These are phyloP conservation scores for Idaea biselata DNA, from an alignment of 2,888 invertebrate species.

Conservation along the genomic window DNA sequence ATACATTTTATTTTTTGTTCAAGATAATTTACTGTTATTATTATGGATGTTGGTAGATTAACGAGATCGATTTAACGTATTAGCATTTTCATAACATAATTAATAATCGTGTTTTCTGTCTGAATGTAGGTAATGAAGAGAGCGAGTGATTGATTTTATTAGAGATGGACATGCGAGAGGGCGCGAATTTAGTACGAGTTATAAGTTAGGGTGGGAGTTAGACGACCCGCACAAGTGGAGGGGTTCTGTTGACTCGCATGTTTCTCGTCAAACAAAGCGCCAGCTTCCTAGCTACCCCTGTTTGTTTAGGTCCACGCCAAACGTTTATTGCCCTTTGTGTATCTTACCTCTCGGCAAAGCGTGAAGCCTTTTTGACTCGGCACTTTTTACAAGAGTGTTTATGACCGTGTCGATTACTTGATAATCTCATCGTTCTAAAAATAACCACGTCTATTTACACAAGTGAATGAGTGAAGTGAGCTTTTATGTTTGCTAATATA, in stretches of 20 bases:
- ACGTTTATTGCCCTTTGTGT: constrained; percentile 79
- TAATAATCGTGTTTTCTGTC: background rate
- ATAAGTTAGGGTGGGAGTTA: constrained; percentile 34
- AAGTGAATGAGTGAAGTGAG: constrained; percentile 25
- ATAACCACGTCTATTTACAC: constrained; percentile 36
- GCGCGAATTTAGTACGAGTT: constrained; percentile 33
- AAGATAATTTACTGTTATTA: constrained; percentile 13
- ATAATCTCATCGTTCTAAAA: constrained; percentile 30
- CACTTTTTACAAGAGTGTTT: constrained; percentile 76
- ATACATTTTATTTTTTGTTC: background rate
- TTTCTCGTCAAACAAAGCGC: constrained; percentile 76
- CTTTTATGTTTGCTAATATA: constrained; percentile 35
- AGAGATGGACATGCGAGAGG: constrained; percentile 35
- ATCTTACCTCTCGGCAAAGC: constrained; percentile 72
- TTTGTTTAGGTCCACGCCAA: constrained; percentile 77
- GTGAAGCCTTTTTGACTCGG: constrained; percentile 78
- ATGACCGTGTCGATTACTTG: constrained; percentile 65
- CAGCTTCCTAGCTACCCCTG: constrained; percentile 80
- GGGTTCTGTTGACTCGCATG: constrained; percentile 70
- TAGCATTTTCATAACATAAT: constrained; percentile 4
- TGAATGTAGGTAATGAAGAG: background rate
- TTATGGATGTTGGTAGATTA: constrained; percentile 10
- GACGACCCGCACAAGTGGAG: constrained; percentile 38
- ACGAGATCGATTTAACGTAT: constrained; percentile 15
- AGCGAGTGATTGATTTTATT: constrained; percentile 55